Percentiles rank a stretch among this genome's conserved stretches.
Evolutionary conservation across 2,113 vertebrate genomes (phyloP).

Genomic region (Deroptyus accipitrinus): DNA sequence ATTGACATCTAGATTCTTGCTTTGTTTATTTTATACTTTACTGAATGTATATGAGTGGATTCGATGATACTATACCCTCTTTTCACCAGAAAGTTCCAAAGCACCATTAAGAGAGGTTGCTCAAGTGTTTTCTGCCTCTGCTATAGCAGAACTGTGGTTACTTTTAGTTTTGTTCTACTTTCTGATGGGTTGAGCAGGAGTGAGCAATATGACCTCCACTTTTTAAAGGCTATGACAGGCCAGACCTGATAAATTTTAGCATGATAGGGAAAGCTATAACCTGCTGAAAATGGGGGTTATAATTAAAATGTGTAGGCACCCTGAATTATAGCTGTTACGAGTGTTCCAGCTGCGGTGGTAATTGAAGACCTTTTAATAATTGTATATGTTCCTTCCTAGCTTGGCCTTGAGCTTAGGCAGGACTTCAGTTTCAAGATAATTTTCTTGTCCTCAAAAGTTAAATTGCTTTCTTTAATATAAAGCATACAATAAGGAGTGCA

Average conservation of each 20-base stretch:
- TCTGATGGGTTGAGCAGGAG: background rate
- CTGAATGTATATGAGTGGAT: background rate
- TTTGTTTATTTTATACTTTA: background rate
- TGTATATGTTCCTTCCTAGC: constrained; percentile 32
- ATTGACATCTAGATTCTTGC: background rate
- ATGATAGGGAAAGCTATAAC: constrained; percentile 40
- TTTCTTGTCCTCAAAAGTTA: constrained; percentile 65
- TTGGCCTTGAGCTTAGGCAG: constrained; percentile 49
- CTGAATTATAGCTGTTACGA: constrained; percentile 28
- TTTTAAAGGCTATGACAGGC: background rate
- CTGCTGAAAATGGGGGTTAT: constrained; percentile 39
- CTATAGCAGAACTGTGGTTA: background rate
- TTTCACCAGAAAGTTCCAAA: background rate
- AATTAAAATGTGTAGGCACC: constrained; percentile 48
- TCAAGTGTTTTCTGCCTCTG: background rate
- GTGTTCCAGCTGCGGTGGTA: constrained; percentile 22
- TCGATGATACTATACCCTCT: background rate
- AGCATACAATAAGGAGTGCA: constrained; percentile 59
- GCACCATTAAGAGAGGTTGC: background rate
- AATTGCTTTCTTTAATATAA: constrained; percentile 64
- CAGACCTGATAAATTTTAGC: constrained; percentile 49
- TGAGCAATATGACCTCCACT: background rate
- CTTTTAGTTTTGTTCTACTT: background rate
- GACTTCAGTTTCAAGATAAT: constrained; percentile 64
- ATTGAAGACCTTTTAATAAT: constrained; percentile 58